Base-by-base conservation (phyloP, 2,113 vertebrate genomes). In the Gyps fulvus region DNA sequence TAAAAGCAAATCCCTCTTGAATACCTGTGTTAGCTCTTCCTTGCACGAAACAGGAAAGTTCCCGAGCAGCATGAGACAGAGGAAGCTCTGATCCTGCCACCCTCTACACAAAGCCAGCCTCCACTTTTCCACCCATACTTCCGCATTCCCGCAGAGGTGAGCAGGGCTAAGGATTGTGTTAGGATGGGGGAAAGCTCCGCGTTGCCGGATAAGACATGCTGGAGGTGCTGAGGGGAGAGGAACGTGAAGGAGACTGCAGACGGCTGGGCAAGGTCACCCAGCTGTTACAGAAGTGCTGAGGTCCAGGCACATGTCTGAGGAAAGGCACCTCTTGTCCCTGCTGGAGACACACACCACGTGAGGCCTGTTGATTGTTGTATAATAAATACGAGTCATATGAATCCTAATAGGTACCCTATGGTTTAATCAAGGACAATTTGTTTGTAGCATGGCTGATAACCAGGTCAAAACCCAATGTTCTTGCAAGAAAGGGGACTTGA, bases 1-100 rank as follows among this genome's bases (percentile, higher is more conserved):
- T 21, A 32, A 16, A 50, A 70, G 49, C 54, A 20, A 52, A 38
- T 45, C 40, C 36, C 36, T 16, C 18, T 12, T 23, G 71, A 42
- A 36, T 18, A 6, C 19, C 47, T 16, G 17, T 1, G 0, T 38
- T 49, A 67, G 73, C 14, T n/a, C 49, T 45, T 93, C 47, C 34
- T 36, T 0, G 0, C 4, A 0, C 3, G 21, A 19, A 57, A 9
- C 21, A 2, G 31, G 67, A 5, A 14, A 7, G 22, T 7, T n/a
- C 40, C 59, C 0, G 7, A 40, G 77, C 49, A 32, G 23, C 16
- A 4, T 4, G 18, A 58, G 59, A 3, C 16, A 1, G 50, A 36
- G 43, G 36, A 26, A 86, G 40, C 29, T 43, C 52, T 19, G 5
- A 17, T 9, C 47, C 23, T 4, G 1, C 26, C 52, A n/a, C 34